These are phyloP conservation scores for Salpingus planirostris DNA, from an alignment of 2,888 invertebrate species.

Conservation along the genomic window DNA sequence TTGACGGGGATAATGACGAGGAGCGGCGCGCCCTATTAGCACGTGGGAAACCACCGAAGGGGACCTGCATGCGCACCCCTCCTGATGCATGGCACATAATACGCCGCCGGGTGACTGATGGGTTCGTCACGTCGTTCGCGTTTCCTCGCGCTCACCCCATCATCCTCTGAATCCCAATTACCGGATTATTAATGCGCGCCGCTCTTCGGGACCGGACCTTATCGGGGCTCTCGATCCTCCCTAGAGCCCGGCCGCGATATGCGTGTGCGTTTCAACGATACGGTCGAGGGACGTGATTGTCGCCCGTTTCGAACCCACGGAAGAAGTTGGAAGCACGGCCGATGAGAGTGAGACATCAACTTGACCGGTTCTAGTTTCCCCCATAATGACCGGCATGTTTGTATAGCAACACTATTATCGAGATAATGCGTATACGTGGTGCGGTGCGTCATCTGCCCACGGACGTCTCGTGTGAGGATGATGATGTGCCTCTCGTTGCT, in stretches of 20 bases:
- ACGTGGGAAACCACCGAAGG: conserved; percentile 25
- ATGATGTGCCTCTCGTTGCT: too few species aligned
- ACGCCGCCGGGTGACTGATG: conserved; percentile 17
- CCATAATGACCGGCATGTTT: conserved; percentile 34
- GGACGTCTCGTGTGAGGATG: too few species aligned
- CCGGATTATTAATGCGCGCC: too few species aligned
- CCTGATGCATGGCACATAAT: too few species aligned
- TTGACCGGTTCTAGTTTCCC: conserved; percentile 29
- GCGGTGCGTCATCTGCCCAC: conserved; percentile 13
- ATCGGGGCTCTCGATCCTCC: too few species aligned
- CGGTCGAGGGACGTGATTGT: too few species aligned
- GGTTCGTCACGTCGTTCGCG: conserved; percentile 13
- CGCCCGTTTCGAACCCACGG: background rate
- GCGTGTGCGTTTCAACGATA: too few species aligned
- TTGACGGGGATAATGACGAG: conserved; percentile 22
- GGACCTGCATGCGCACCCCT: too few species aligned
- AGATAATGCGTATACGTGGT: conserved; percentile 27
- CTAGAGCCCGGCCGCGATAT: too few species aligned
- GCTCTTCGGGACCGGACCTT: too few species aligned
- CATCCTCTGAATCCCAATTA: conserved; percentile 3
- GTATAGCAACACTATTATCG: conserved; percentile 35
- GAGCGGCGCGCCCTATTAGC: conserved; percentile 24
- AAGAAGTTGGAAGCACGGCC: conserved; percentile 4
- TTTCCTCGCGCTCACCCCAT: conserved; percentile 1
- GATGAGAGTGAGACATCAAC: conserved; percentile 29